A percentile compares a stretch with the other conserved stretches of the same genome.
These are phyloP conservation scores for Virgularia gustaviana DNA, from an alignment of 92 coral and sea anemone species.

Conservation along the genomic window DNA sequence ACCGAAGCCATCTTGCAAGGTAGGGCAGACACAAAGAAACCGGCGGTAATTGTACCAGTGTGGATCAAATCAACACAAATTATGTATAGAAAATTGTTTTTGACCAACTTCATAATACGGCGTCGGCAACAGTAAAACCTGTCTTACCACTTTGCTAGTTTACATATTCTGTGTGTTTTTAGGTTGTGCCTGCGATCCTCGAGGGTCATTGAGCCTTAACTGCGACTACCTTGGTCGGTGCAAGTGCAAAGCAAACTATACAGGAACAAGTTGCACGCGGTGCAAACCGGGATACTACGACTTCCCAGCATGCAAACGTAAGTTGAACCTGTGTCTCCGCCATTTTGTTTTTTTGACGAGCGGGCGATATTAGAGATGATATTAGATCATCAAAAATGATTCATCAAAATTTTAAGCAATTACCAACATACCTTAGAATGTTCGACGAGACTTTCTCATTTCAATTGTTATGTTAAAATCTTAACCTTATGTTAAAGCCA, in stretches of 20 bases:
- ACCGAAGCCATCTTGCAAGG: no score
- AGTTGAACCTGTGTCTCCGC: not conserved
- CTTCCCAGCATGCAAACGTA: conserved; percentile 84
- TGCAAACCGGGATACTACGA: conserved; percentile 67
- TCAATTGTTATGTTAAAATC: no score
- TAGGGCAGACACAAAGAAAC: not conserved
- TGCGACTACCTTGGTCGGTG: conserved; percentile 71
- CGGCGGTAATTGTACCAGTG: not conserved
- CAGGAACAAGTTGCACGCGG: conserved; percentile 79
- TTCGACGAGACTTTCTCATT: no score
- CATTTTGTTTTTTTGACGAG: not conserved
- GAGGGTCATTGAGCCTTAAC: conserved; percentile 59
- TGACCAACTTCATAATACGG: no score
- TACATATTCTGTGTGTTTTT: no score
- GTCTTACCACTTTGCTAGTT: no score
- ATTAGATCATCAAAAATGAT: not conserved
- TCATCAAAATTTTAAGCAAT: no score
- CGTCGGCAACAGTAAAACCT: no score
- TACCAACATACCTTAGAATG: no score
- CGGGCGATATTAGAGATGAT: not conserved
- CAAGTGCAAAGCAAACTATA: conserved; percentile 72
- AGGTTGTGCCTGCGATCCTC: conserved; percentile 75
- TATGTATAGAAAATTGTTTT: no score
- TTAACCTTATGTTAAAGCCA: no score
- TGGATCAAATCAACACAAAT: not conserved